Base-by-base conservation (phyloP, 1,140 invertebrate species). In the Drosophila ambigua region DNA sequence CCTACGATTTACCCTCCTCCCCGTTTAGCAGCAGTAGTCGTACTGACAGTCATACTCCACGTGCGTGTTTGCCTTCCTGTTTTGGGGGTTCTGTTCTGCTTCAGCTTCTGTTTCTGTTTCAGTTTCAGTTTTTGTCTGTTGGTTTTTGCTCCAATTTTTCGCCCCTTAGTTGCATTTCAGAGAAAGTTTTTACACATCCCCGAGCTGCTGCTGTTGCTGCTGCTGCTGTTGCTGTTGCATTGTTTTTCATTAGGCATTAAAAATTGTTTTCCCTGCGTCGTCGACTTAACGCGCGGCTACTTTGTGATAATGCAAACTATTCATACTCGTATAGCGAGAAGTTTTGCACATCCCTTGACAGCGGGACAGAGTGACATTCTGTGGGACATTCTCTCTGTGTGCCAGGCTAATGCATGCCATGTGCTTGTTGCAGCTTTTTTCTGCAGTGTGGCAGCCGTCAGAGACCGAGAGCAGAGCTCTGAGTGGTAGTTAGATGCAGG, bases 201-300 rank as follows among this genome's bases (percentile, higher is more conserved):
- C 49, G 24, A 23, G 48, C 63, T 35, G 52, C 76, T 26, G 44
- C 59, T 35, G 55, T 41, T 64, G 52, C 41, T 60, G 26, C 6
- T 28, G 62, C 76, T 24, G 26, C 0, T 28, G 72, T 72, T 26
- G 44, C 59, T 35, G 55, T 41, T 64, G 73, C 77, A 77, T 77
- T 79, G 77, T 77, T 79, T 79, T 79, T 77, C 68, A 79, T 79
- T 79, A 77, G 68, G 63, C 68, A 72, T 79, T 77, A 72, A 76
- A 77, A 77, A 79, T 79, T 79, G 62, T 79, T 77, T 79, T 79
- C 68, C 67, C 77, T 68, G 72, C 72, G 49, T 76, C 75, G 77
- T 68, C 73, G 68, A 79, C 67, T 79, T 79, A 79, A 72, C 72
- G 75, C 74, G 75, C 72, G 46, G 48, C 60, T 77, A 50, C 71